Evolutionary conservation across 2,113 vertebrate species (phyloP), one percentile per base, ranked within the genome.

Genomic region (Stigmatopora nigra): DNA sequence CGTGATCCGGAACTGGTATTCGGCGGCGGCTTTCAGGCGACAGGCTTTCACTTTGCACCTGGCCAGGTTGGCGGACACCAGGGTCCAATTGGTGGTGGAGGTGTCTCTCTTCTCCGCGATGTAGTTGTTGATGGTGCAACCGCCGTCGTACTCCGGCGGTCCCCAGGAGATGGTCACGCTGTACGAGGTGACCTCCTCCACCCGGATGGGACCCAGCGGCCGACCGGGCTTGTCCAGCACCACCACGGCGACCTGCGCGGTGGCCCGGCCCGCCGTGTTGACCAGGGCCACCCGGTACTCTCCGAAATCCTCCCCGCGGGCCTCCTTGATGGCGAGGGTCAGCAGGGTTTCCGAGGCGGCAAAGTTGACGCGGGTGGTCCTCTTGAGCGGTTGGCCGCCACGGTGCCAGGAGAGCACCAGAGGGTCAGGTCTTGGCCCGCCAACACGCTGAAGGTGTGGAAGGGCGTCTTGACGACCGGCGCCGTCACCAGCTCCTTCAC

Each of bases 151-250:
- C 36, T 93, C 94, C 48, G 97, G 97, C 83, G 91, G 92, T 61
- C 86, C 89, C 97, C 97, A 99, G 68, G 94, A 95, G 73, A 98
- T 88, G 4, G 90, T 94, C 25, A 96, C 87, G 76, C 92, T 94
- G n/a, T 98, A 93, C 76, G 97, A 92, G 49, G 95, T 99, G 53
- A 98, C 93, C 73, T 94, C 93, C 55, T 97, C 93, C 63, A 96
- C 84, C 87, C 94, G 96, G 52, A 98, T 91, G 73, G 96, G 97
- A 82, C 96, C 97, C 8, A 89, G 88, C 76, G 97, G 94, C 84
- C 93, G 95, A 59, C 95, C 95, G 70, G 97, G 97, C 86, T 98
- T 99, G 80, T 98, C 97, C 65, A 99, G 94, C 65, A 98, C 95
- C 78, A 98, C 89, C 70, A 98, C 80, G 67, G 85, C 86, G 83